Evolutionary conservation across 1,140 invertebrate genomes (phyloP), one percentile per base, ranked within the genome.

Genomic region (Limonius californicus): DNA sequence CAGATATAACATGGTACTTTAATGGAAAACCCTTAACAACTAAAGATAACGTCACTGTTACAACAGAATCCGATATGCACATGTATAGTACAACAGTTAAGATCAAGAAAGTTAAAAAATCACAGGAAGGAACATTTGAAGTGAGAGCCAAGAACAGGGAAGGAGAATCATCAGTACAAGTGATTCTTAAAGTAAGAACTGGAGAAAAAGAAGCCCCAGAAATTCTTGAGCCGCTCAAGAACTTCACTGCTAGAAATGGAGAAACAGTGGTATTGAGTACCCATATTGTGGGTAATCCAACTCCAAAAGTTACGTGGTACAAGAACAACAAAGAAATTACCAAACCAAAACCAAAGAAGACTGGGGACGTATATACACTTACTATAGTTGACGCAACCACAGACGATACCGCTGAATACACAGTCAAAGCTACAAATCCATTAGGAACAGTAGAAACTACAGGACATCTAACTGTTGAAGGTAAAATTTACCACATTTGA

Each of bases 41-140:
- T 11, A 83, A 87, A 42, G 77, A 84, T 7, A 86, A 85, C 61
- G 79, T 91, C n/a, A 82, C 82, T 0, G 83, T 95, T 27, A 83
- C 82, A 1, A 89, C 85, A 0, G 87, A 90, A 74, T 91, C 90
- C 8, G 91, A 95, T 69, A 91, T 94, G 83, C 91, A 95, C 68
- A 94, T 92, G 85, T 95, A 94, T 70, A 88, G 85, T 57, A 92
- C 87, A 65, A 85, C 88, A 12, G 77, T 95, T 6, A 89, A 87
- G 71, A 92, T 95, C 57, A 86, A 84, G 19, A 86, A 90, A 69
- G 86, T 91, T 0, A 82, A 84, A 62, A 90, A 89, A 65, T 78
- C 76, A 35, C 91, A 96, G 77, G 91, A 94, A 78, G 95, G 95
- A 18, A 85, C 81, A 11, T 97, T 96, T 74, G 91, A 93, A 70